phyloP scores from a whole-genome alignment of 1,140 invertebrate genomes.

The Temnothorax nylanderi region DNA sequence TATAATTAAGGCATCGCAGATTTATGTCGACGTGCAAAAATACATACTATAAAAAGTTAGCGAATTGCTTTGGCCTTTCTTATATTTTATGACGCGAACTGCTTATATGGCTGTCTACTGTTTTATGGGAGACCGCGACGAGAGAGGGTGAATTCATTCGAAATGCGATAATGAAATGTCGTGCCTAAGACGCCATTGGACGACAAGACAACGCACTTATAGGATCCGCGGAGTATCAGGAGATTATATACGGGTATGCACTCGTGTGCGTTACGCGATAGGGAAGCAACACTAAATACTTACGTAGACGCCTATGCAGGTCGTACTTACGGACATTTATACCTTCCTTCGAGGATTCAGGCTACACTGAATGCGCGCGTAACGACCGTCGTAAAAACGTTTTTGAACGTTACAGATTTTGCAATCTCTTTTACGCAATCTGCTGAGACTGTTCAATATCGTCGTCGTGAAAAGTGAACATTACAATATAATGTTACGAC shows the following conservation, averaged over 20 bases:
- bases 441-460: not conserved
- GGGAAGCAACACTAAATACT: conserved; percentile 24
- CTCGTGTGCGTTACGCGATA: conserved; percentile 24
- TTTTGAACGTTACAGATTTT: conserved; percentile 15
- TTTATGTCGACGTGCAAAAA: not conserved
- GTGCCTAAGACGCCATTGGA: conserved; percentile 74
- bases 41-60: not conserved
- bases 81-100: conserved; percentile 31
- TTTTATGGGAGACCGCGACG: conserved; percentile 62
- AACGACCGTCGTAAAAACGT: conserved; percentile 17
- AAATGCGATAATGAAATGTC: conserved; percentile 78
- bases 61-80: not conserved
- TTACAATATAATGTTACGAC: not conserved
- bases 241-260: conserved; percentile 28
- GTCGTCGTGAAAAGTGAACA: not conserved
- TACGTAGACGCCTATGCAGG: not conserved
- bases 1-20: conserved; percentile 1
- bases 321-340: conserved; percentile 35
- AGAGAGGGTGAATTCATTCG: conserved; percentile 66
- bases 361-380: not conserved
- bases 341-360: not conserved
- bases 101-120: conserved; percentile 47
- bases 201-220: conserved; percentile 84
- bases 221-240: conserved; percentile 68
- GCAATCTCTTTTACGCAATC: conserved; percentile 27